Conservation (phyloP, 2,797 vertebrate species). For the Pelobates cultripes region DNA sequence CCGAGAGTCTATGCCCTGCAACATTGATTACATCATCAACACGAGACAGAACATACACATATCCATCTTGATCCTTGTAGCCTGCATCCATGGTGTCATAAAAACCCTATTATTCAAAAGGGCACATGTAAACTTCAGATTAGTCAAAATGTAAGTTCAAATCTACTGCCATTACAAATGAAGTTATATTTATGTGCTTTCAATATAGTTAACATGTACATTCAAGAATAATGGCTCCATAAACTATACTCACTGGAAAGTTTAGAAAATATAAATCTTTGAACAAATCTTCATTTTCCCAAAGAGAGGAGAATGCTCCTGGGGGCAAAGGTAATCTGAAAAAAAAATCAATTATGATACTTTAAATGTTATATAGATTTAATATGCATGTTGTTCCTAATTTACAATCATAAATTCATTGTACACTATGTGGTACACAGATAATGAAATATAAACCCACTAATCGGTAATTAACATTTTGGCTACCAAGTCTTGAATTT, state of each 20-base stretch:
- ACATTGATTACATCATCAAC: conserved; percentile 97
- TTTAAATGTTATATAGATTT: neutral
- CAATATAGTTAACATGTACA: too few species aligned
- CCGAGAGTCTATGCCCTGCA: conserved; percentile 92
- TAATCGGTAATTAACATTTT: too few species aligned
- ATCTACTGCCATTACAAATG: too few species aligned
- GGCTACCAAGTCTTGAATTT: too few species aligned
- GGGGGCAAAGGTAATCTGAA: conserved; percentile 90
- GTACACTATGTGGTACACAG: too few species aligned
- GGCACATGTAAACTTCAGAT: conserved; percentile 3
- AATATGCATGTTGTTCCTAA: neutral
- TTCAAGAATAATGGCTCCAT: neutral
- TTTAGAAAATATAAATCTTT: conserved; percentile 89
- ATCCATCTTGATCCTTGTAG: conserved; percentile 87
- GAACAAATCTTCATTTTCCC: conserved; percentile 87
- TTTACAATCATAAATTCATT: too few species aligned
- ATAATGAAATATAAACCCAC: too few species aligned
- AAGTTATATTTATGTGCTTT: too few species aligned
- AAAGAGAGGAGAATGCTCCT: conserved; percentile 87
- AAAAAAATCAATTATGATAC: neutral
- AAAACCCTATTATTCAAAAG: conserved; percentile 76
- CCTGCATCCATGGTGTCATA: conserved; percentile 97
- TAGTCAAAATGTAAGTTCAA: too few species aligned
- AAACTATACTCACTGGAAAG: conserved; percentile 82
- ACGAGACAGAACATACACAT: conserved; percentile 90